Conservation (phyloP, 2,888 invertebrate species). For the Hirtodrosophila confusa region DNA sequence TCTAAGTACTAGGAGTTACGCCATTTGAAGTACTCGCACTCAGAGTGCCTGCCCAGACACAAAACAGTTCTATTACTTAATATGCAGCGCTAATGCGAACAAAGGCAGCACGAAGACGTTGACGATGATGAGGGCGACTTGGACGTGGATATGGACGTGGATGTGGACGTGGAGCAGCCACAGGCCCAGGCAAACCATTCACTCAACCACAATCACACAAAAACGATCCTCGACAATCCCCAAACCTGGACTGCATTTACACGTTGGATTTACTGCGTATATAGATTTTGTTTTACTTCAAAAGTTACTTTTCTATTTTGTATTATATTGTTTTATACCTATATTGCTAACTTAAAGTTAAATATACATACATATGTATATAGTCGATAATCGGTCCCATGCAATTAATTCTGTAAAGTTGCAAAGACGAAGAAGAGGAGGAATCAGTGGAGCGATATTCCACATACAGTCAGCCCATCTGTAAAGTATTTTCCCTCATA, state of each 20-base stretch:
- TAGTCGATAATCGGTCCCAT: too few species aligned
- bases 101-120: conserved; percentile 64
- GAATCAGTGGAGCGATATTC: too few species aligned
- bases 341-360: too few species aligned
- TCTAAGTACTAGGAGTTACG: conserved; percentile 47
- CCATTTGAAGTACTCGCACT: conserved; percentile 46
- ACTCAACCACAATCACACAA: conserved; percentile 30
- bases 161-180: conserved; percentile 22
- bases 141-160: conserved; percentile 4
- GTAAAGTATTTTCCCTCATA: too few species aligned
- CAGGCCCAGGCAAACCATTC: conserved; percentile 40
- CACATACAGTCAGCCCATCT: too few species aligned
- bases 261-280: too few species aligned
- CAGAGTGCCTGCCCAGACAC: conserved; percentile 34
- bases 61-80: conserved; percentile 79
- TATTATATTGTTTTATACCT: too few species aligned
- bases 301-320: too few species aligned
- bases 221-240: conserved; percentile 27
- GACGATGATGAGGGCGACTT: conserved; percentile 8
- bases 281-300: too few species aligned
- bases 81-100: conserved; percentile 76
- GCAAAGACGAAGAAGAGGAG: too few species aligned
- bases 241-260: neutral
- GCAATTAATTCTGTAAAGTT: too few species aligned
- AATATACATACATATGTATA: too few species aligned